These are phyloP conservation scores for Datnioides undecimradiatus DNA, from an alignment of 2,113 vertebrate species.

Conservation along the genomic window DNA sequence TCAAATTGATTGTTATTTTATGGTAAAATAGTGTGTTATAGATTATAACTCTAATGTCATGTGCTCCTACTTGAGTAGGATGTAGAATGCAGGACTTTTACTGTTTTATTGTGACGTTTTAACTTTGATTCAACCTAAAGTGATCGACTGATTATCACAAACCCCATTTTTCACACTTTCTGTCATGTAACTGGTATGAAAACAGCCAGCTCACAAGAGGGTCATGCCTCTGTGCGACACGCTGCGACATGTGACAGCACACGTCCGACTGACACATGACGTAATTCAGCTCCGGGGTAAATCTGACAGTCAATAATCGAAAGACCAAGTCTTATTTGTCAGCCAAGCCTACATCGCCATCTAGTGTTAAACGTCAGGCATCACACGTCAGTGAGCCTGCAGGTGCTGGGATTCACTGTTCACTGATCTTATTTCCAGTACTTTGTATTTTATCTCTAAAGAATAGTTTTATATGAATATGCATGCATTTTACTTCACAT, in stretches of 20 bases:
- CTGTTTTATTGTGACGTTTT: too few relatives aligned
- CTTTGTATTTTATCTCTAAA: background rate
- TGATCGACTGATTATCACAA: too few relatives aligned
- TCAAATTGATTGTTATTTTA: too few relatives aligned
- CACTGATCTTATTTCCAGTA: background rate
- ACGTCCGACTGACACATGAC: background rate
- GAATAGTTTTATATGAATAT: background rate
- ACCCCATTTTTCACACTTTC: too few relatives aligned
- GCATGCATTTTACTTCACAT: background rate
- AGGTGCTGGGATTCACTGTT: background rate
- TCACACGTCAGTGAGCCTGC: background rate
- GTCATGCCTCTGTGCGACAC: too few relatives aligned
- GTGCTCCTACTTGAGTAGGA: too few relatives aligned
- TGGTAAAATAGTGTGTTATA: too few relatives aligned
- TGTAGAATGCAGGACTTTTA: too few relatives aligned
- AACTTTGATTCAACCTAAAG: too few relatives aligned
- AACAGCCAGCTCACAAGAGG: background rate
- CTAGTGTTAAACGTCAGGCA: slow-evolving; percentile 3
- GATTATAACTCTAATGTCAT: too few relatives aligned
- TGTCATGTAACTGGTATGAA: background rate
- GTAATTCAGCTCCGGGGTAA: background rate
- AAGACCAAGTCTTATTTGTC: background rate
- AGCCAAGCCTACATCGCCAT: background rate
- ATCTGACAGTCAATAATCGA: background rate
- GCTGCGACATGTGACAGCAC: background rate